Percentiles rank a stretch among this genome's conserved stretches.
Evolutionary conservation across 2,113 vertebrate genomes (phyloP).

Genomic region (Petroica traversi): DNA sequence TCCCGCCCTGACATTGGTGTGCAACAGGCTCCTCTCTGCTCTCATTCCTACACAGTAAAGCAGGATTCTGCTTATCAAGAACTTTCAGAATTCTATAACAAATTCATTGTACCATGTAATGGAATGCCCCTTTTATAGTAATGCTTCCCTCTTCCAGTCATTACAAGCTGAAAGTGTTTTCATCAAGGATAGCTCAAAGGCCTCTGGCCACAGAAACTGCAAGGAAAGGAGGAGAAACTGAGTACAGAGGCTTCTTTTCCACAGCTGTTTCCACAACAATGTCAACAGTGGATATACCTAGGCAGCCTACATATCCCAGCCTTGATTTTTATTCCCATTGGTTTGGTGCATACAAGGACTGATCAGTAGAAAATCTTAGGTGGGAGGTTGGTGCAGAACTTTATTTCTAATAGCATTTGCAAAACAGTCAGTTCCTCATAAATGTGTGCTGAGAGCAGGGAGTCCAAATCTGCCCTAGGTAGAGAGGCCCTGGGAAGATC

Average conservation of each 20-base stretch:
- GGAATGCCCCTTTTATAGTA: neutral
- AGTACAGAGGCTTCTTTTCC: neutral
- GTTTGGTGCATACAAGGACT: neutral
- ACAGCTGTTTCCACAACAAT: neutral
- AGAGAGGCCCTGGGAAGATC: neutral
- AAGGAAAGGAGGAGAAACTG: neutral
- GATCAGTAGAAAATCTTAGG: neutral
- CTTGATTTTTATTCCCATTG: neutral
- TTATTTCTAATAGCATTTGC: neutral
- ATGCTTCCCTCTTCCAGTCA: neutral
- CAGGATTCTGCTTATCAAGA: neutral
- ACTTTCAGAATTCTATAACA: neutral
- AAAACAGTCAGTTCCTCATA: accelerated
- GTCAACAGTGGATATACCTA: neutral
- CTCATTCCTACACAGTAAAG: neutral
- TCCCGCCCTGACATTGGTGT: neutral
- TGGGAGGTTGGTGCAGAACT: neutral
- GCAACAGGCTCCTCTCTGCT: neutral
- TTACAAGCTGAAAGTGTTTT: neutral
- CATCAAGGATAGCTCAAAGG: neutral
- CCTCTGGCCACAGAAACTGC: neutral
- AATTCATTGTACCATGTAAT: neutral
- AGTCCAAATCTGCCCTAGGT: accelerated
- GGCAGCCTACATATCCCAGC: neutral
- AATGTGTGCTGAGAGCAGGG: neutral